Conservation (phyloP, 2,797 vertebrate species). For the Sebastiscus tertius region DNA sequence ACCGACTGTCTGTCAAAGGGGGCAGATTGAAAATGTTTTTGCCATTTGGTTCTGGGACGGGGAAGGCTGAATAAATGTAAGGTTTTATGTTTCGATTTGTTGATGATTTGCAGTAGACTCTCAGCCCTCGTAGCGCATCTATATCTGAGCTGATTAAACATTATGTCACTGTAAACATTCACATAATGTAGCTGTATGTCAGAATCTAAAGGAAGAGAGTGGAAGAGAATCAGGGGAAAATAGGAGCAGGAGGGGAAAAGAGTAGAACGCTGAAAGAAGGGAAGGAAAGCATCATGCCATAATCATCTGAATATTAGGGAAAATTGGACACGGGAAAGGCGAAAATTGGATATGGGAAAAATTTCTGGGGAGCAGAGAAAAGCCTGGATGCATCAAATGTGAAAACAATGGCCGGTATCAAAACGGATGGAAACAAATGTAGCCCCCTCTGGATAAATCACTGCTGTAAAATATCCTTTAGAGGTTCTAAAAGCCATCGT, state of each 20-base stretch:
- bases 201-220: constrained; percentile 24
- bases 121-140: constrained; percentile 8
- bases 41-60: constrained; percentile 61
- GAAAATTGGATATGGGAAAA: constrained; percentile 77
- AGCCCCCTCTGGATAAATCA: constrained; percentile 63
- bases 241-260: constrained; percentile 50
- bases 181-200: constrained; percentile 33
- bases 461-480: constrained; percentile 67
- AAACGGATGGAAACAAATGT: constrained; percentile 72
- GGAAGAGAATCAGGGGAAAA: constrained; percentile 51
- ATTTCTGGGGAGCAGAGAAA: constrained; percentile 59
- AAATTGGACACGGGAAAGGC: constrained; percentile 75
- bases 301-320: constrained; percentile 81
- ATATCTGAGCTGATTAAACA: constrained; percentile 50
- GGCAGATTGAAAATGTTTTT: constrained; percentile 71
- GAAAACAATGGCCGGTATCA: constrained; percentile 76
- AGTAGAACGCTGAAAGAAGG: constrained; percentile 52
- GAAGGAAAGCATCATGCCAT: constrained; percentile 72
- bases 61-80: constrained; percentile 64
- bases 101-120: constrained; percentile 54
- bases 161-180: constrained; percentile 61
- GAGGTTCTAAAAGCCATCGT: constrained; percentile 72
- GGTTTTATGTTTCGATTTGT: constrained; percentile 66
- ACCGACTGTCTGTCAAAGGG: constrained; percentile 74
- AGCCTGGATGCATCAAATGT: constrained; percentile 74